Evolutionary conservation across 2,888 invertebrate species (phyloP).

Genomic region (Nomada goodeniana): DNA sequence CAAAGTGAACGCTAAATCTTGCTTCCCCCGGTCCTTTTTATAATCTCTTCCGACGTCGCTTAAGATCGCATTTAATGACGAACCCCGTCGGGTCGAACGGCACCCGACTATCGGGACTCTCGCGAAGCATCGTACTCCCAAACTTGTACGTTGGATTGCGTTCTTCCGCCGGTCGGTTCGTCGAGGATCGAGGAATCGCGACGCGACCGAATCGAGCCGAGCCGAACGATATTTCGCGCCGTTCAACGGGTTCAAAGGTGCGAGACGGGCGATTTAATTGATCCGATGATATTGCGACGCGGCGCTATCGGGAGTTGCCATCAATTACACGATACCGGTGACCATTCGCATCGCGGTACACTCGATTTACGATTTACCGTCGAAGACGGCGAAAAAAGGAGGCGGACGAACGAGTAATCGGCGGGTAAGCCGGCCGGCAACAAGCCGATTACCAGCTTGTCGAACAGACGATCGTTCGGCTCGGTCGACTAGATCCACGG

Average conservation of each 20-base stretch:
- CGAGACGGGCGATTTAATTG: constrained; percentile 29
- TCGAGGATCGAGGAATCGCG: background rate
- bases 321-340: constrained; percentile 45
- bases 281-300: constrained; percentile 39
- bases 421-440: constrained; percentile 40
- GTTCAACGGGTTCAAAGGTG: constrained; percentile 2
- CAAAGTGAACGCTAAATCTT: constrained; percentile 18
- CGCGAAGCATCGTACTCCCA: too few species aligned
- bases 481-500: constrained; percentile 26
- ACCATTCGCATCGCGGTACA: constrained; percentile 22
- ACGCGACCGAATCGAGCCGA: background rate
- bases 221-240: constrained; percentile 5
- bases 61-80: background rate
- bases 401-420: constrained; percentile 56
- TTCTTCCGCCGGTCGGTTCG: background rate
- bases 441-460: constrained; percentile 60
- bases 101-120: too few species aligned
- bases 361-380: constrained; percentile 32
- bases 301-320: constrained; percentile 21
- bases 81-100: background rate
- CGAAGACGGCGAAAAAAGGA: constrained; percentile 18
- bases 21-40: background rate
- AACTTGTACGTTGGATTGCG: too few species aligned
- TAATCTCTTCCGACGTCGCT: background rate
- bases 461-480: constrained; percentile 42